phyloP scores from a whole-genome alignment of 2,888 invertebrate genomes.

The Andrena marginata region DNA sequence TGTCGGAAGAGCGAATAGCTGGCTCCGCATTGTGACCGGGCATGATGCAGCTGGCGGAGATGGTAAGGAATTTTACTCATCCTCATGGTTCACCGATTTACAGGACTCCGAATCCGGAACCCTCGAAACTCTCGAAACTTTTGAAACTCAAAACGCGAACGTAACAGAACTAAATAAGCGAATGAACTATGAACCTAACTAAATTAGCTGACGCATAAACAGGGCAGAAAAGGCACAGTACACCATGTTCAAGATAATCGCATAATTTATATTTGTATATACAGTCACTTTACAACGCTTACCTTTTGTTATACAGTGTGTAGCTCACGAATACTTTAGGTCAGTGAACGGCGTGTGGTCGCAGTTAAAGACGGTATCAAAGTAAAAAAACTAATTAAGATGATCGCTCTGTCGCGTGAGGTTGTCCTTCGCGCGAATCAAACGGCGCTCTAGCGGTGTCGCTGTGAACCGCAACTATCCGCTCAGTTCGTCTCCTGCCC shows the following conservation, averaged over 20 bases:
- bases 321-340: constrained; percentile 76
- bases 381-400: constrained; percentile 80
- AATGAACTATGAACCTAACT: too few relatives aligned
- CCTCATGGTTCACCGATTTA: too few relatives aligned
- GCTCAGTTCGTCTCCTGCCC: constrained; percentile 30
- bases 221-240: neutral
- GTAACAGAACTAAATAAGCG: too few relatives aligned
- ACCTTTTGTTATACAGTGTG: constrained; percentile 78
- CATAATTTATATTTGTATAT: constrained; percentile 84
- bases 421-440: constrained; percentile 47
- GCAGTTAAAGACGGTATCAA: constrained; percentile 79
- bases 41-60: too few relatives aligned
- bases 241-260: constrained; percentile 64
- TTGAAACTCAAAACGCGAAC: too few relatives aligned
- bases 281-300: constrained; percentile 85
- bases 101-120: too few relatives aligned
- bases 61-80: too few relatives aligned
- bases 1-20: too few relatives aligned
- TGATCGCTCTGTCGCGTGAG: constrained; percentile 59
- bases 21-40: too few relatives aligned
- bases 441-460: constrained; percentile 53
- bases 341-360: constrained; percentile 76
- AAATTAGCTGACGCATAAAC: too few relatives aligned
- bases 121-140: too few relatives aligned
- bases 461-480: constrained; percentile 40